Evolutionary conservation across 2,113 vertebrate species (phyloP).

Genomic region (Sinosuthora webbiana): DNA sequence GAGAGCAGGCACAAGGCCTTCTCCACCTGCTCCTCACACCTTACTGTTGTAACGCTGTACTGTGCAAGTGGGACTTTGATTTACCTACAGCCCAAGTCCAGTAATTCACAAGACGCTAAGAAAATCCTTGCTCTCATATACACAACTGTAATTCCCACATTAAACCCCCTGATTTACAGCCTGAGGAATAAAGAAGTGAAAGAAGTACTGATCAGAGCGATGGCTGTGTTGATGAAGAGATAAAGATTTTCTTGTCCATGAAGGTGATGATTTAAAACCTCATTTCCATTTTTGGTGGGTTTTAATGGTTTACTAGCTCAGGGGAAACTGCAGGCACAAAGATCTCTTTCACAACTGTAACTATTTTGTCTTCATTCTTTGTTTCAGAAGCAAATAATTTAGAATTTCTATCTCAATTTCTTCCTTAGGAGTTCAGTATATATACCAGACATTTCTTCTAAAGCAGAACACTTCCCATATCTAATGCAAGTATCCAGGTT

Average conservation of each 20-base stretch:
- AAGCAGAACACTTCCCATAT: not conserved
- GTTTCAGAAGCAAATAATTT: not conserved
- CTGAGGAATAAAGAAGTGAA: slow-evolving; percentile 46
- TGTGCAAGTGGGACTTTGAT: not conserved
- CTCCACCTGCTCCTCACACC: slow-evolving; percentile 32
- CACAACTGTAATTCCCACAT: slow-evolving; percentile 3
- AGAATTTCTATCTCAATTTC: not conserved
- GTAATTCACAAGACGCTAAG: not conserved
- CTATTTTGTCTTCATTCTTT: not conserved
- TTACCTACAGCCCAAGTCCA: not conserved
- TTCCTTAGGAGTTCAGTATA: not conserved
- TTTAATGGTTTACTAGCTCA: not conserved
- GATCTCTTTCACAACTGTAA: not conserved
- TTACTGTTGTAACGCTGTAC: not conserved
- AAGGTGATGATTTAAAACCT: not conserved
- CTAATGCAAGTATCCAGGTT: not conserved
- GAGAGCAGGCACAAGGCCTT: slow-evolving; percentile 12
- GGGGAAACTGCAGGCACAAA: not conserved
- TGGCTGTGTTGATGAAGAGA: not conserved
- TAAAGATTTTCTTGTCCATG: not conserved
- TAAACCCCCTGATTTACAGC: not conserved
- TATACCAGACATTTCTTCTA: not conserved
- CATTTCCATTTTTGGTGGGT: not conserved
- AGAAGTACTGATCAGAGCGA: not conserved
- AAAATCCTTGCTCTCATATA: slow-evolving; percentile 48